These are phyloP conservation scores for Heptranchias perlo DNA, from an alignment of 2,113 vertebrate species.

Conservation along the genomic window DNA sequence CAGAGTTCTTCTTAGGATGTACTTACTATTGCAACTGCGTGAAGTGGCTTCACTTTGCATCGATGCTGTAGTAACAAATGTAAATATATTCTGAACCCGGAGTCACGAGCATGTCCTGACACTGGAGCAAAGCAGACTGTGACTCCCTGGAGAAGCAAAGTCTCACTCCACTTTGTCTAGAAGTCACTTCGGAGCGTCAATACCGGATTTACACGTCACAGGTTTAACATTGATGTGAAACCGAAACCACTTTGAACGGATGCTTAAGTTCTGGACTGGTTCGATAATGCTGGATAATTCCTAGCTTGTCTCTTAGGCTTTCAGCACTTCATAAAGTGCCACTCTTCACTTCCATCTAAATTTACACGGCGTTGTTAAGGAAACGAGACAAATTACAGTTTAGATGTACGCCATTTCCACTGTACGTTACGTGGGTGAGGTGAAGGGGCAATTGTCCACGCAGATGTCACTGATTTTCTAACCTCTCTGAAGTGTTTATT, in stretches of 20 bases:
- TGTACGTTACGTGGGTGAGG: not conserved
- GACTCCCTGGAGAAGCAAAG: not conserved
- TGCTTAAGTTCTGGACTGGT: not conserved
- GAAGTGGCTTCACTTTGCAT: not conserved
- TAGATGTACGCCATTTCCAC: not conserved
- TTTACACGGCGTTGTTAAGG: not conserved
- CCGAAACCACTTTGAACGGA: not conserved
- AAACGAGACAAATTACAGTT: not conserved
- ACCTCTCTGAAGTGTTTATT: not conserved
- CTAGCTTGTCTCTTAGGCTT: not conserved
- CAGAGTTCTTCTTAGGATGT: not conserved
- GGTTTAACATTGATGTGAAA: not conserved
- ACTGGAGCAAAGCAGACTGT: not conserved
- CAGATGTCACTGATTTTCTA: not conserved
- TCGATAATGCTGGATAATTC: not conserved
- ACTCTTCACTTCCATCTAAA: not conserved
- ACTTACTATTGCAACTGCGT: not conserved
- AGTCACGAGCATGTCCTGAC: not conserved
- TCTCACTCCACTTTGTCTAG: not conserved
- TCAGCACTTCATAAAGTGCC: not conserved
- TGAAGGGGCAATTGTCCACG: not conserved
- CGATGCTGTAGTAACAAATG: not conserved
- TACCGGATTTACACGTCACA: not conserved
- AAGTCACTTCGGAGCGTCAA: not conserved
- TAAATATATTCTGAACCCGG: not conserved